phyloP scores from a whole-genome alignment of 2,888 invertebrate genomes.

The Drosophila mimetica region DNA sequence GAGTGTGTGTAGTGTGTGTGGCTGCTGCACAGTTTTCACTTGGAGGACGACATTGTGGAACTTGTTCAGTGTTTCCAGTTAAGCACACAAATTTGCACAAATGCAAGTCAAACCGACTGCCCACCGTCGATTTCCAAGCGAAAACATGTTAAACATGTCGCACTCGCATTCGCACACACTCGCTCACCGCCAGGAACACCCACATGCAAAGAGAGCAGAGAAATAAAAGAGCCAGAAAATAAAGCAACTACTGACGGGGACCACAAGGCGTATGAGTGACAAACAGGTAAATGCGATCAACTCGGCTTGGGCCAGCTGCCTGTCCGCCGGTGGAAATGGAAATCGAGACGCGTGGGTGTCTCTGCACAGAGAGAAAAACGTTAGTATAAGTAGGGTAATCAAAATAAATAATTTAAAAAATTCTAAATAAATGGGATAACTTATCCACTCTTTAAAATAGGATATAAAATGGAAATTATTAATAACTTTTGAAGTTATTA shows the following conservation, averaged over 20 bases:
- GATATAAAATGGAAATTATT: too few species aligned
- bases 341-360: constrained; percentile 41
- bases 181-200: constrained; percentile 19
- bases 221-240: constrained; percentile 31
- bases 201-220: constrained; percentile 17
- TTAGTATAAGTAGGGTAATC: neutral
- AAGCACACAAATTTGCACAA: constrained; percentile 38
- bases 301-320: constrained; percentile 37
- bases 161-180: constrained; percentile 26
- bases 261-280: constrained; percentile 69
- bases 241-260: constrained; percentile 14
- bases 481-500: too few species aligned
- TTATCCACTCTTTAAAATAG: too few species aligned
- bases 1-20: neutral
- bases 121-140: constrained; percentile 33
- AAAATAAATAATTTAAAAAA: too few species aligned
- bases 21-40: constrained; percentile 31
- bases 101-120: constrained; percentile 42
- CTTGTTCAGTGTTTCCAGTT: constrained; percentile 35
- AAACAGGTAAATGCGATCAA: constrained; percentile 58
- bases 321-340: constrained; percentile 31
- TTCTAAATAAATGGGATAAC: too few species aligned
- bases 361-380: neutral
- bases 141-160: constrained; percentile 66
- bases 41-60: constrained; percentile 37